A percentile compares a stretch with the other conserved stretches of the same genome.
Evolutionary conservation across 2,113 vertebrate genomes (phyloP).

Genomic region (Bufo bufo): DNA sequence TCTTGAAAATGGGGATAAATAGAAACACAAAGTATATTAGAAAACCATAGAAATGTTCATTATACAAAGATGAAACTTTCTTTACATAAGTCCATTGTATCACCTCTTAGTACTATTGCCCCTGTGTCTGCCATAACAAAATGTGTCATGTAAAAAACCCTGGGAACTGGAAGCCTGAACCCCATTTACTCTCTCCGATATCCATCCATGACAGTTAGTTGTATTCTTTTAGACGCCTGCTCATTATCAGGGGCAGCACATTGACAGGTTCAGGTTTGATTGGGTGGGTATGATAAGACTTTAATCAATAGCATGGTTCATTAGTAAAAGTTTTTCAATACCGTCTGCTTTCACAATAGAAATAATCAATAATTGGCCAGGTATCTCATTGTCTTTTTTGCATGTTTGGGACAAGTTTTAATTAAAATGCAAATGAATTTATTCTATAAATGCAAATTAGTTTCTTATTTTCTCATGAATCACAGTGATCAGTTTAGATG

Average conservation of each 20-base stretch:
- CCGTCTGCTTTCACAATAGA: neutral
- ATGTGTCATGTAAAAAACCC: neutral
- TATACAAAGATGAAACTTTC: no score
- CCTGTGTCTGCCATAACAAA: conserved; percentile 1
- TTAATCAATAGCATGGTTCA: conserved; percentile 19
- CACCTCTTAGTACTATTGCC: neutral
- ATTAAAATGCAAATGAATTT: conserved; percentile 7
- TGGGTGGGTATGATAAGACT: neutral
- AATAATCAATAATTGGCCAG: conserved; percentile 1
- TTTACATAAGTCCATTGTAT: neutral
- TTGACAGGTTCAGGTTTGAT: conserved; percentile 2
- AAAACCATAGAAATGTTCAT: no score
- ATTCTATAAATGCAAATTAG: conserved; percentile 12
- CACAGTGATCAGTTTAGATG: neutral
- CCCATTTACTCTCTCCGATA: neutral
- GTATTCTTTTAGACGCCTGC: neutral
- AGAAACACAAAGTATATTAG: no score
- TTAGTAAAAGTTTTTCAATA: neutral
- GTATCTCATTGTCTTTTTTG: neutral
- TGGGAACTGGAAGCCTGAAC: neutral
- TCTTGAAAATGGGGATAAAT: no score
- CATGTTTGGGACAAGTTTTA: neutral
- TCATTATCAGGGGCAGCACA: neutral
- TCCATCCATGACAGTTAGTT: neutral
- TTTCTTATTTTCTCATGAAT: neutral